Percentiles rank a stretch among this genome's conserved stretches.
These are phyloP conservation scores for Anticlea derivata DNA, from an alignment of 2,888 invertebrate genomes.

Conservation along the genomic window DNA sequence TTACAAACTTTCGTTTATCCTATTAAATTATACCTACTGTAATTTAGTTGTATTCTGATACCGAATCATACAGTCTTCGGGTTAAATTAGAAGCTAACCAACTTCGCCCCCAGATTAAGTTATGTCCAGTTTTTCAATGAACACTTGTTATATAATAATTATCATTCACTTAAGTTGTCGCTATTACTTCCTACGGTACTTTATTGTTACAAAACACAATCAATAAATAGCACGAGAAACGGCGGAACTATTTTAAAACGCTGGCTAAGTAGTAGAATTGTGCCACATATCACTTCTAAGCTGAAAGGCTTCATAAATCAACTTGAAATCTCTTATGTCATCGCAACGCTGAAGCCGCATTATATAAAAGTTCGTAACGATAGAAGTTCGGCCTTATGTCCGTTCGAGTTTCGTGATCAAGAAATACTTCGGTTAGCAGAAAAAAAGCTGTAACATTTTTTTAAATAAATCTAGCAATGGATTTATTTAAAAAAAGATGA, in stretches of 20 bases:
- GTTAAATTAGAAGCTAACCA: too few species aligned
- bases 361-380: conserved; percentile 71
- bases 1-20: too few species aligned
- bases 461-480: too few species aligned
- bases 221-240: conserved; percentile 4
- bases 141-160: too few species aligned
- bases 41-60: too few species aligned
- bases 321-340: conserved; percentile 59
- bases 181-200: background rate
- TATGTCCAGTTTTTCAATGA: too few species aligned
- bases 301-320: conserved; percentile 56
- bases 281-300: conserved; percentile 37
- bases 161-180: too few species aligned
- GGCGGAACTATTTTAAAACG: conserved; percentile 30
- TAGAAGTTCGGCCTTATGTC: conserved; percentile 64
- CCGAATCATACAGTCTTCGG: too few species aligned
- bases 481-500: too few species aligned
- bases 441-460: background rate
- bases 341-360: conserved; percentile 54
- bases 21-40: too few species aligned
- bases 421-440: background rate
- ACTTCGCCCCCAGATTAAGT: too few species aligned
- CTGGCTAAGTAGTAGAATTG: conserved; percentile 24
- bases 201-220: background rate
- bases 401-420: conserved; percentile 39